These are phyloP conservation scores for Cryptops parisi DNA, from an alignment of 2,888 invertebrate genomes.

Conservation along the genomic window DNA sequence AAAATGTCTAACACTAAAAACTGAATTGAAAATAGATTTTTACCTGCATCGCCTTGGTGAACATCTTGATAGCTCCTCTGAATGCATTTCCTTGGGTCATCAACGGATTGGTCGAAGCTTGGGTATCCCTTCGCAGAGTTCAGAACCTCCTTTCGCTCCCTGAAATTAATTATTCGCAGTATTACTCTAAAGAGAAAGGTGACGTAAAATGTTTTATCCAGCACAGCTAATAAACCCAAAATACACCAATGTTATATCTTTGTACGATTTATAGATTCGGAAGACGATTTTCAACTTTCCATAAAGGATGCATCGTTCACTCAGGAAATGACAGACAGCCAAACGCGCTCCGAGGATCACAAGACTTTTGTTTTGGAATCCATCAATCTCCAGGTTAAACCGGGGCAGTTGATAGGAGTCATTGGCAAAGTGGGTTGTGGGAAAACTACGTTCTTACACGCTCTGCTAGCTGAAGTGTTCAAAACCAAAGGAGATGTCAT, in stretches of 20 bases:
- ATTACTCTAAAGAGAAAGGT: slow-evolving; percentile 30
- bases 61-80: slow-evolving; percentile 87
- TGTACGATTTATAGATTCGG: neutral
- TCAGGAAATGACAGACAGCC: neutral
- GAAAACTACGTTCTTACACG: slow-evolving; percentile 70
- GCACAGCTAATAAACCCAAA: too few species aligned
- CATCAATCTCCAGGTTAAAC: neutral
- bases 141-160: slow-evolving; percentile 48
- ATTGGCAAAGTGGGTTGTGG: slow-evolving; percentile 83
- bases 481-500: slow-evolving; percentile 33
- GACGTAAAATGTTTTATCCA: too few species aligned
- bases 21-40: too few species aligned
- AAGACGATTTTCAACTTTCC: neutral
- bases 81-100: slow-evolving; percentile 98
- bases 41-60: slow-evolving; percentile 83
- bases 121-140: slow-evolving; percentile 81
- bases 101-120: slow-evolving; percentile 89
- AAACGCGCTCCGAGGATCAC: neutral
- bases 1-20: too few species aligned
- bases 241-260: neutral
- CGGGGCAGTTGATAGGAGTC: slow-evolving; percentile 68
- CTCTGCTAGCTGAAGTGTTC: slow-evolving; percentile 70
- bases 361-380: neutral
- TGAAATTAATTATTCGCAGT: slow-evolving; percentile 42
- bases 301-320: neutral